A percentile compares a stretch with the other conserved stretches of the same genome.
Evolutionary conservation across 2,797 vertebrate species (phyloP).

Genomic region (Alcedo quadribrachys): DNA sequence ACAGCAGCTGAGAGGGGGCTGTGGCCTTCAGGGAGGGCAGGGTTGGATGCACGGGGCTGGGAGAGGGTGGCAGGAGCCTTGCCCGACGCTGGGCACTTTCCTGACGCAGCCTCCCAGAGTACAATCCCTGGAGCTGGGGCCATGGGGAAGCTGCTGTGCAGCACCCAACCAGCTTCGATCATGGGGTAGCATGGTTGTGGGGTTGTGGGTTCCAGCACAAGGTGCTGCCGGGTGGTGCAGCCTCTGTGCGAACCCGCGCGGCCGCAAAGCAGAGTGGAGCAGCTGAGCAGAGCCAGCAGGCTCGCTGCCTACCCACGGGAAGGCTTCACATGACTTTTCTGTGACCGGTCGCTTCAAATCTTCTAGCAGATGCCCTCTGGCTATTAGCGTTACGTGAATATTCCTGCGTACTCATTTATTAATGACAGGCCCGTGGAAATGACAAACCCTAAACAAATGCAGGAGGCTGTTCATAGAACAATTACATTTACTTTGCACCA

Average conservation of each 20-base stretch:
- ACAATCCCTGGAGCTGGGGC: not conserved
- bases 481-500: slow-evolving; percentile 35
- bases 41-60: not conserved
- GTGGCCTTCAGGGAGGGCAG: not conserved
- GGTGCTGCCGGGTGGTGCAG: not conserved
- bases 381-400: not conserved
- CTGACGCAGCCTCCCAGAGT: not conserved
- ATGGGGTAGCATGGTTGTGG: too few relatives aligned
- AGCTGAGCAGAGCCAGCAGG: not conserved
- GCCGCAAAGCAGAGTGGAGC: not conserved
- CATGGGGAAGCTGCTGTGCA: accelerated
- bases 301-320: not conserved
- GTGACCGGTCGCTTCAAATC: not conserved
- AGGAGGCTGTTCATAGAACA: slow-evolving; percentile 1
- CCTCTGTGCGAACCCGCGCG: not conserved
- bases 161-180: not conserved
- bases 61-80: not conserved
- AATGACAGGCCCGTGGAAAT: not conserved
- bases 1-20: not conserved
- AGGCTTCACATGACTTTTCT: not conserved
- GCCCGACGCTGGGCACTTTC: not conserved
- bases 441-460: slow-evolving; percentile 37
- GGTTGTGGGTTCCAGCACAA: not conserved
- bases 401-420: not conserved
- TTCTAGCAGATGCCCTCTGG: not conserved